A percentile compares a stretch with the other conserved stretches of the same genome.
These are phyloP conservation scores for Sylvilagus floridanus DNA, from an alignment of 2,797 vertebrate genomes.

Conservation along the genomic window DNA sequence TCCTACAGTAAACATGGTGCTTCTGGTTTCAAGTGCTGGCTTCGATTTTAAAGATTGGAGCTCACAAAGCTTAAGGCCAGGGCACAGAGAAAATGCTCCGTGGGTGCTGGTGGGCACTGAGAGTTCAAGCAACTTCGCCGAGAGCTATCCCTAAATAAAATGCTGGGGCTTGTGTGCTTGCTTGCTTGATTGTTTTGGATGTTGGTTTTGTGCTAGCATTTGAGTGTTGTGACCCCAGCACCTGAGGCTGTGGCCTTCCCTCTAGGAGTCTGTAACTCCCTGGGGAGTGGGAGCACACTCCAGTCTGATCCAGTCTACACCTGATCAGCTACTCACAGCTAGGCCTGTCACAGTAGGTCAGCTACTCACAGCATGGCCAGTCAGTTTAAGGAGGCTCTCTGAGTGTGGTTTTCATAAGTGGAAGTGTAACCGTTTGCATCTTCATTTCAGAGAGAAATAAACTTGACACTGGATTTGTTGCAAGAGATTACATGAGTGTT, in stretches of 20 bases:
- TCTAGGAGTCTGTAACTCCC: neutral
- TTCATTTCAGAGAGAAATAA: conserved; percentile 33
- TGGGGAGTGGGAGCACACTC: accelerated
- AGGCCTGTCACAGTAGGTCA: neutral
- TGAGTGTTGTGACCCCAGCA: neutral
- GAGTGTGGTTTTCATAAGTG: neutral
- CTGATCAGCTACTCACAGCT: too few relatives aligned
- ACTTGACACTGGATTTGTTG: neutral
- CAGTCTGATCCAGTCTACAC: neutral
- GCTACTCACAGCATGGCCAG: neutral
- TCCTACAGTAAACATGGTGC: neutral
- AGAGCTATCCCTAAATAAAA: neutral
- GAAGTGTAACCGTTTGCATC: neutral
- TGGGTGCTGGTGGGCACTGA: neutral
- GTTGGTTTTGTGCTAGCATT: neutral
- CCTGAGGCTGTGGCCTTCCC: accelerated
- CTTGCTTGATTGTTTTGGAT: neutral
- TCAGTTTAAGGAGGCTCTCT: neutral
- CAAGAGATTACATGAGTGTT: neutral
- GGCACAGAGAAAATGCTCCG: neutral
- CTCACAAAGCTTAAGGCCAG: neutral
- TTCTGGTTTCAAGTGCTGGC: conserved; percentile 36
- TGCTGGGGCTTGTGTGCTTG: neutral
- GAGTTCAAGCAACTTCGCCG: neutral
- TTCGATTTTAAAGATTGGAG: conserved; percentile 27